Evolutionary conservation across 2,113 vertebrate species (phyloP).

Genomic region (Probosciger aterrimus): DNA sequence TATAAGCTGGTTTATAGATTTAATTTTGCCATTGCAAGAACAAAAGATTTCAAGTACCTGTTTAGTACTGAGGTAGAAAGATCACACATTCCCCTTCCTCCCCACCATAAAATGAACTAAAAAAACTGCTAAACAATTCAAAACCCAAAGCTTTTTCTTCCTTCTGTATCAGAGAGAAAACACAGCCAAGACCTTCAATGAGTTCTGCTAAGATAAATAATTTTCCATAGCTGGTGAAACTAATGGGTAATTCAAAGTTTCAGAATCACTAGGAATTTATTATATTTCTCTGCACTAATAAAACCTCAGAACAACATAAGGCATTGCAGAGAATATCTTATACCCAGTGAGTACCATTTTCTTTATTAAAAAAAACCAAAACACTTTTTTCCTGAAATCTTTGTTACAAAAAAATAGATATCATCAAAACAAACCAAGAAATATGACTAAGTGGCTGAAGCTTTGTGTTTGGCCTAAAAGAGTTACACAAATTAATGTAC

Average conservation of each 20-base stretch:
- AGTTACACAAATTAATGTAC: not conserved
- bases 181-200: not conserved
- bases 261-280: not conserved
- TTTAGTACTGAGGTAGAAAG: not conserved
- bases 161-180: not conserved
- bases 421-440: not conserved
- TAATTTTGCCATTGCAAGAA: not conserved
- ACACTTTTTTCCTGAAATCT: not conserved
- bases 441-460: not conserved
- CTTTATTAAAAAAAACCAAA: not conserved
- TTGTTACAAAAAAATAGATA: not conserved
- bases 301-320: not conserved
- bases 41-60: not conserved
- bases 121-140: not conserved
- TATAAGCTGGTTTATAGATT: not conserved
- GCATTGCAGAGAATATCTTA: not conserved
- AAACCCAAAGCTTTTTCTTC: fast-evolving
- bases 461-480: not conserved
- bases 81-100: fast-evolving
- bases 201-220: not conserved
- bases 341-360: not conserved
- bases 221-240: not conserved
- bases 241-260: not conserved
- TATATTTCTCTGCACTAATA: not conserved
- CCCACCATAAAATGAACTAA: not conserved